Percentiles rank a stretch among this genome's conserved stretches.
Conservation (phyloP, 2,113 vertebrate species). For the Ivindomyrus marchei region DNA sequence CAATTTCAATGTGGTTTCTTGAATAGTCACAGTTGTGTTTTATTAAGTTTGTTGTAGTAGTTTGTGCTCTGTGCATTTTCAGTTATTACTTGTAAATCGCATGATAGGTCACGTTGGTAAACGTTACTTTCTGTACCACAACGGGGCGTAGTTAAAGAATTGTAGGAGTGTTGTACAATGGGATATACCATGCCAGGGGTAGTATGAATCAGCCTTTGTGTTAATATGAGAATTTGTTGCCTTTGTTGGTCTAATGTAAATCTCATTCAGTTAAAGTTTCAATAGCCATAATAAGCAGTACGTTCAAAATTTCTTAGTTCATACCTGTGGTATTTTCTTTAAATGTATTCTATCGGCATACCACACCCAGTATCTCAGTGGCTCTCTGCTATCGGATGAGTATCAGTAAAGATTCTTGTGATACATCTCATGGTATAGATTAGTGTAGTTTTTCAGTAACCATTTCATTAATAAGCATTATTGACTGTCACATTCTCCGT, state of each 20-base stretch:
- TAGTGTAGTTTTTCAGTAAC: background rate
- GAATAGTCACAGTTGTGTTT: background rate
- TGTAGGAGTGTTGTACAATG: background rate
- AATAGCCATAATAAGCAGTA: background rate
- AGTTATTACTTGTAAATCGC: background rate
- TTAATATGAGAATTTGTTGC: background rate
- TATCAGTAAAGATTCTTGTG: background rate
- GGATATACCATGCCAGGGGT: background rate
- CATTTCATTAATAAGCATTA: background rate
- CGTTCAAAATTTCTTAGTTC: background rate
- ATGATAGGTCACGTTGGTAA: background rate
- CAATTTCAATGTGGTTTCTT: background rate
- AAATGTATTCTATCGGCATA: background rate
- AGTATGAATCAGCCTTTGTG: background rate
- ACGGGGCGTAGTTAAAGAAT: background rate
- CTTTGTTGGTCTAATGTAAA: background rate
- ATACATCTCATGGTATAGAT: background rate
- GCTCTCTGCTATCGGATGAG: background rate
- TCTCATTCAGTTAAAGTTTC: background rate
- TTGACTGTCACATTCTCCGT: background rate
- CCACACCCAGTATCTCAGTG: background rate
- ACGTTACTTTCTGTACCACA: background rate
- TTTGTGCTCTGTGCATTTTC: background rate
- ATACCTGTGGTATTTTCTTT: background rate
- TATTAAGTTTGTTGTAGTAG: background rate